Percentiles rank a stretch among this genome's conserved stretches.
Conservation (phyloP, 2,113 vertebrate genomes). For the Tautogolabrus adspersus region DNA sequence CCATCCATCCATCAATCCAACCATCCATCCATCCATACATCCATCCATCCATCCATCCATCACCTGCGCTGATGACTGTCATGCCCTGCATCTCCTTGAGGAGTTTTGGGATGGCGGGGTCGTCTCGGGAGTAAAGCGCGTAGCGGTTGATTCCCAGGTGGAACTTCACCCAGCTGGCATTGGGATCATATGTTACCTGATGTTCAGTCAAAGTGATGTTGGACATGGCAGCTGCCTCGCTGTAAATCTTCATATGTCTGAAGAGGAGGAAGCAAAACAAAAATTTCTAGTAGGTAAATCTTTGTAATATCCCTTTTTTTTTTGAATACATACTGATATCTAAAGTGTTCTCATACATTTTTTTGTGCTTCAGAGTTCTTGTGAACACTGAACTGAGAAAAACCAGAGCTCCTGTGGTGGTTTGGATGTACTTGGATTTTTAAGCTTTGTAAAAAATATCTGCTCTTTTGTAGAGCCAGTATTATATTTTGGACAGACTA, state of each 20-base stretch:
- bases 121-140: slow-evolving; percentile 88
- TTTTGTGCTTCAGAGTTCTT: background rate
- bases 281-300: background rate
- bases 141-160: slow-evolving; percentile 91
- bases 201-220: slow-evolving; percentile 74
- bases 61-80: slow-evolving; percentile 87
- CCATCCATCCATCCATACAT: no score
- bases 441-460: background rate
- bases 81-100: slow-evolving; percentile 85
- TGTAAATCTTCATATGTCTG: slow-evolving; percentile 81
- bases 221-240: slow-evolving; percentile 65
- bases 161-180: slow-evolving; percentile 93
- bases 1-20: no score
- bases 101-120: slow-evolving; percentile 80
- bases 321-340: no score
- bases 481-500: slow-evolving; percentile 26
- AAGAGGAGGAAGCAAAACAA: background rate
- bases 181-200: slow-evolving; percentile 74
- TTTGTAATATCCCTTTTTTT: background rate
- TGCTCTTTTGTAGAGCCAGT: background rate
- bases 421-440: background rate
- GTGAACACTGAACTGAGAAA: background rate
- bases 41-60: slow-evolving; percentile 11
- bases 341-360: background rate
- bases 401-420: background rate